Evolutionary conservation across 1,140 invertebrate genomes (phyloP).

Genomic region (Drosophila nannoptera): DNA sequence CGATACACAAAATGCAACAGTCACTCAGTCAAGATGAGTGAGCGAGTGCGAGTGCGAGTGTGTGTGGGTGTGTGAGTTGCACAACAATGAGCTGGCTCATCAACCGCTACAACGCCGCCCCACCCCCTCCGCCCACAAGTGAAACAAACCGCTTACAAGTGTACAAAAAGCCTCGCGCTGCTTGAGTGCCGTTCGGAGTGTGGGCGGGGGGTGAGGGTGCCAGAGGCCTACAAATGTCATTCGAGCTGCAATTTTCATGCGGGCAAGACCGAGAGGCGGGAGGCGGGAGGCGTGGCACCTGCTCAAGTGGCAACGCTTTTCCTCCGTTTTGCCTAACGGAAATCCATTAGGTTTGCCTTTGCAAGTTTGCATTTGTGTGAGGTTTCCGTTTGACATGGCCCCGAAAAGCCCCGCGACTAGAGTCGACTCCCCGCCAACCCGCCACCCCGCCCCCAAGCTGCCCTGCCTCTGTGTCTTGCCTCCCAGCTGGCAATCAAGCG

Average conservation of each 20-base stretch:
- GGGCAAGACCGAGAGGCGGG: not conserved
- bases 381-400: conserved; percentile 71
- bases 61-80: conserved; percentile 24
- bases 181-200: conserved; percentile 12
- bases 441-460: not conserved
- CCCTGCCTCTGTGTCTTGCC: not conserved
- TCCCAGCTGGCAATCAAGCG: conserved; percentile 39
- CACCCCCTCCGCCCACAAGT: conserved; percentile 16
- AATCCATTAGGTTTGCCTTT: conserved; percentile 70
- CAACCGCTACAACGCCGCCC: conserved; percentile 10
- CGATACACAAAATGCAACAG: conserved; percentile 18
- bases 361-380: conserved; percentile 67
- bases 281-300: conserved; percentile 8
- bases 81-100: conserved; percentile 33
- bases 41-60: not conserved
- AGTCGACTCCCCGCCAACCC: not conserved
- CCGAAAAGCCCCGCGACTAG: conserved; percentile 3
- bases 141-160: conserved; percentile 37
- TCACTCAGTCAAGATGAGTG: conserved; percentile 15
- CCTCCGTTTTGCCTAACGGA: conserved; percentile 66
- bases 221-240: conserved; percentile 68
- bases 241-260: conserved; percentile 44
- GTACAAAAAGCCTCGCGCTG: conserved; percentile 32
- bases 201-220: not conserved
- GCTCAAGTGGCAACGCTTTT: conserved; percentile 69